A percentile compares a stretch with the other conserved stretches of the same genome.
Evolutionary conservation across 2,888 invertebrate genomes (phyloP).

Genomic region (Pristionchus arcanus): DNA sequence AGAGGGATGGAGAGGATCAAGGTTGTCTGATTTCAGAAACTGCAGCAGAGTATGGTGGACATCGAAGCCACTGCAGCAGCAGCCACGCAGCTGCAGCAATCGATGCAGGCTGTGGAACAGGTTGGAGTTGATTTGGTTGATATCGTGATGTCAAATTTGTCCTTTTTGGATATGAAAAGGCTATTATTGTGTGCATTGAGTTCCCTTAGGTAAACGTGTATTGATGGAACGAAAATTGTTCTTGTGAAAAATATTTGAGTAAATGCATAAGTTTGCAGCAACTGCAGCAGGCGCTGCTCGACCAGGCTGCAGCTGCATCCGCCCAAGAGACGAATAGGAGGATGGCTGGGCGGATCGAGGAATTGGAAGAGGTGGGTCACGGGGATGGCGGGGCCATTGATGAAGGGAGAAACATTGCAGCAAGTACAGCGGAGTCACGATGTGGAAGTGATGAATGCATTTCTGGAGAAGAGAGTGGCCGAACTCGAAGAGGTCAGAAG

Average conservation of each 20-base stretch:
- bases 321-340: neutral
- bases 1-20: neutral
- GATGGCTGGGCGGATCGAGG: neutral
- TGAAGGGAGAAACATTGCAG: neutral
- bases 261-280: neutral
- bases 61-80: neutral
- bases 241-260: no score
- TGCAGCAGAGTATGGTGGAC: neutral
- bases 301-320: neutral
- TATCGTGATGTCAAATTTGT: neutral
- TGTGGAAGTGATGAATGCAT: neutral
- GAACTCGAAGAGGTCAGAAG: neutral
- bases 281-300: constrained; percentile 7
- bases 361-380: neutral
- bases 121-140: neutral
- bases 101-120: neutral
- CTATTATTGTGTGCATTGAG: no score
- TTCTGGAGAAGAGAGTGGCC: neutral
- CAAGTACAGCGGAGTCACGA: neutral
- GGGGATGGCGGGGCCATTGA: neutral
- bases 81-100: neutral
- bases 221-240: no score
- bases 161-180: neutral
- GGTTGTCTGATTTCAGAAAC: neutral
- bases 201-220: no score